Evolutionary conservation across 2,797 vertebrate genomes (phyloP).

Genomic region (Miopithecus talapoin): DNA sequence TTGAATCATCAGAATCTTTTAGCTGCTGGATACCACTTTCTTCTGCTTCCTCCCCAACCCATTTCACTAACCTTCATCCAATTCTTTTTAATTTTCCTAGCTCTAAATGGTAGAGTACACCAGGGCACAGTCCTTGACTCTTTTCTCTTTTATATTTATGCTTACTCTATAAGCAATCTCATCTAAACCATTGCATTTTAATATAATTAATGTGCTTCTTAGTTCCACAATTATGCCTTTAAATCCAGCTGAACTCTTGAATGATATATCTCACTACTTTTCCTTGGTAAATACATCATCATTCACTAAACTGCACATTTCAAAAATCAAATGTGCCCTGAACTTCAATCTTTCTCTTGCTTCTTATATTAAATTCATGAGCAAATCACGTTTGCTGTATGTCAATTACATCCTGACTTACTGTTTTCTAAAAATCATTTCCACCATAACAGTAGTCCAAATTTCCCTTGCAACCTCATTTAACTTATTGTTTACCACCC

Average conservation of each 20-base stretch:
- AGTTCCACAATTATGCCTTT: neutral
- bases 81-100: neutral
- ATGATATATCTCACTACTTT: neutral
- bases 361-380: neutral
- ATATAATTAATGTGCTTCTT: neutral
- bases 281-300: neutral
- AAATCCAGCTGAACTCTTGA: neutral
- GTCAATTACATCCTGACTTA: neutral
- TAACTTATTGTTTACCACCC: neutral
- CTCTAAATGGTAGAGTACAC: neutral
- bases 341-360: neutral
- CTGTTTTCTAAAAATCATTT: neutral
- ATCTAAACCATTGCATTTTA: neutral
- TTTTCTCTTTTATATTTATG: neutral
- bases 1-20: neutral
- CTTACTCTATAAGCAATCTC: neutral
- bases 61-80: neutral
- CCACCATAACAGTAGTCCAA: neutral
- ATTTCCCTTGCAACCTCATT: neutral
- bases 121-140: neutral
- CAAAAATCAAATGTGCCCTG: neutral
- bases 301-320: neutral
- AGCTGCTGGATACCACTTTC: neutral
- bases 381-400: neutral
- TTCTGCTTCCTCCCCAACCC: fast-evolving